Conservation (phyloP, 2,113 vertebrate species). For the Trogon melanurus region DNA sequence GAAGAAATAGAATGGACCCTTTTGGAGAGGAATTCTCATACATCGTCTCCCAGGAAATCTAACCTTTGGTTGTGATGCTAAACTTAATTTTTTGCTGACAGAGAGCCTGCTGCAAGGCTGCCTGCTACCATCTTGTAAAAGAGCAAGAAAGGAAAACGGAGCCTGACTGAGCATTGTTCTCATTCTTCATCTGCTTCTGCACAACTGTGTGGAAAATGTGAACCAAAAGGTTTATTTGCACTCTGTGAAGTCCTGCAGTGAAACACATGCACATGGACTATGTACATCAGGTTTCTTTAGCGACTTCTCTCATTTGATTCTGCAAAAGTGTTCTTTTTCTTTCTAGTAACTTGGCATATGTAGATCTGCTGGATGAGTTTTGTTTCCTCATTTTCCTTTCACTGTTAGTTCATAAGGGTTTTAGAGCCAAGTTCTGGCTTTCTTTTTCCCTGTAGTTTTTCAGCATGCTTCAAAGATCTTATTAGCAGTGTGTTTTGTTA, state of each 20-base stretch:
- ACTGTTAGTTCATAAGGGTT: background rate
- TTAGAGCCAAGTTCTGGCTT: background rate
- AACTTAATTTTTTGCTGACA: slow-evolving; percentile 24
- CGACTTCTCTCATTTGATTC: background rate
- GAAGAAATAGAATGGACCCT: background rate
- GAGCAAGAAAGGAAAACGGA: background rate
- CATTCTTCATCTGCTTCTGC: background rate
- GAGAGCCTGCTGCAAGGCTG: background rate
- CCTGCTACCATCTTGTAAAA: background rate
- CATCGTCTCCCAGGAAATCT: background rate
- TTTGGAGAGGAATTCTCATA: background rate
- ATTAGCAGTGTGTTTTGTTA: background rate
- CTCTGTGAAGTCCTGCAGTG: background rate
- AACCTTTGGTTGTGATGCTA: background rate
- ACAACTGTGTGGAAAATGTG: background rate
- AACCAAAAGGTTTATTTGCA: background rate
- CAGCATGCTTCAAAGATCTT: background rate
- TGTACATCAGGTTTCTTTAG: background rate
- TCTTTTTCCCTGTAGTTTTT: background rate
- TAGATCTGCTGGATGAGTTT: background rate
- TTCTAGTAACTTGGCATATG: background rate
- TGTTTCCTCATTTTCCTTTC: background rate
- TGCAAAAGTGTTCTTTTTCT: background rate
- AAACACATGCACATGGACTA: background rate
- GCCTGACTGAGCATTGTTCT: background rate